Evolutionary conservation across 2,888 invertebrate species (phyloP), one percentile per base, ranked within the genome.

Genomic region (Caenorhabditis sp.): DNA sequence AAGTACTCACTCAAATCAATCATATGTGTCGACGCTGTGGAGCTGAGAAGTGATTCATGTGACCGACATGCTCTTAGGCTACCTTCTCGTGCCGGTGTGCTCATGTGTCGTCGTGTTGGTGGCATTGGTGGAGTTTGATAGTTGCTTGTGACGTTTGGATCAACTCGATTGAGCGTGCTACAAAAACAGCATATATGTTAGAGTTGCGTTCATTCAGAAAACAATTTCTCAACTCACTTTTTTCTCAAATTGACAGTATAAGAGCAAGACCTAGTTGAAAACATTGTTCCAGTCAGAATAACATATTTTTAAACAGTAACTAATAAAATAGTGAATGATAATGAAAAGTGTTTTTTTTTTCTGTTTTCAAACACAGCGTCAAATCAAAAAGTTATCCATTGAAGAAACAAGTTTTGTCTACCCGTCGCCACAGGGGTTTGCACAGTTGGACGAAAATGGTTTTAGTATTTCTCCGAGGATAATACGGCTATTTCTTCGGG

Each of bases 1-100:
- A 43, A 43, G 14, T 19, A 81, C 82, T 61, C 57, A 83, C 86
- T 76, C 61, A 87, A 69, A 70, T 87, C 86, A 59, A 85, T 83
- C 82, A 84, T 80, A 69, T 85, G 85, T 21, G 83, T 84, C 27
- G 85, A 77, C 49, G 83, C 79, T 19, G 82, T 77, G 60, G 83
- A 85, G 66, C 76, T 75, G 60, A 85, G 78, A 31, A 88, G 77
- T 57, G 82, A 83, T 74, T 87, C 87, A 71, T 87, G 87, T 17
- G 85, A 85, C 24, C 86, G 70, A 55, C 79, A 74, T 5, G 84
- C 77, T 53, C 82, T 63, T 26, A 83, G 72, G 51, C 68, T 80
- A 43, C 75, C 73, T 43, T 73, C 73, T 36, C 70, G 63, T 58
- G 72, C 64, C 60, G 69, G 77, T 63, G 61, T 66, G 64, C 66